Evolutionary conservation across 2,888 invertebrate genomes (phyloP), one percentile per base, ranked within the genome.

Genomic region (Sericinus montela): DNA sequence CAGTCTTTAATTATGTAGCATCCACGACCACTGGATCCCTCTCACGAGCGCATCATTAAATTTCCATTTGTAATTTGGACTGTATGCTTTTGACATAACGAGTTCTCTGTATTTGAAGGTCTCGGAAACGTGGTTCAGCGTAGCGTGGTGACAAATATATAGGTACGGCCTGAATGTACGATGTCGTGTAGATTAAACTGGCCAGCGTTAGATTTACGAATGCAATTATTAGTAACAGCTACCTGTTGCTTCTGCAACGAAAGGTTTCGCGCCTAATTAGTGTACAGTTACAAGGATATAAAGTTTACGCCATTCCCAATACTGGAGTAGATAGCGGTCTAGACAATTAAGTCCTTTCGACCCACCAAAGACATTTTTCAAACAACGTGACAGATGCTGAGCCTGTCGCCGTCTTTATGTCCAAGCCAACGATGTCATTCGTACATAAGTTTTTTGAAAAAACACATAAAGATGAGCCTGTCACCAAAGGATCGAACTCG

Each of bases 21-120:
- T 38, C 54, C 50, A 52, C 8, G 29, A 32, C 23, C 39, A 8
- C 0, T 16, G 35, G 52, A 46, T 16, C 54, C 52, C 54, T 56
- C 56, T 50, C 56, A 54, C 45, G 49, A 29, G 4, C 8, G 3
- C 15, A 15, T 19, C 8, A 1, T 16, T 3, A 8, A 25, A 25
- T 25, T 25, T 25, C 3, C 1, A 4, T 2, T 15, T 9, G 16
- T 10, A 49, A 39, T 29, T 36, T 36, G 28, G 35, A 40, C 39
- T 23, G 36, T 45, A 45, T 9, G 10, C 2, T n/a, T 1, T 9
- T 0, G 4, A 6, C 0, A 36, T 19, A 19, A 1, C n/a, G 15
- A 14, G 10, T 1, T 15, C 10, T n/a, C n/a, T 10, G 3, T 3
- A 44, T 16, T 13, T 30, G 5, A 38, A 32, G 15, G 28, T 38